Conservation (phyloP, 2,888 invertebrate species). For the Timandra comae region DNA sequence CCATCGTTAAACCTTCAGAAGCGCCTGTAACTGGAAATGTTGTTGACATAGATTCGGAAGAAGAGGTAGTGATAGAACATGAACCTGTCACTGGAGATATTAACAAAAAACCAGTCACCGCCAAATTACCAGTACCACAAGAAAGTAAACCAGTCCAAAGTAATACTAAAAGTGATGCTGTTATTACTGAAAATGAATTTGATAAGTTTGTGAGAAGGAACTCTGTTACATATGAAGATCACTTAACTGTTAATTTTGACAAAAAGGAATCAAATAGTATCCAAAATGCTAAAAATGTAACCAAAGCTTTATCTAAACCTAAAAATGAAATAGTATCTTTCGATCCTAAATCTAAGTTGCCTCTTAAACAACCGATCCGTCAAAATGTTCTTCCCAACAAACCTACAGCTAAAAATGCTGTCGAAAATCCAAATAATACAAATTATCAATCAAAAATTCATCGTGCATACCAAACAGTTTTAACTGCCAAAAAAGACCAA, state of each 20-base stretch:
- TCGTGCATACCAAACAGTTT: constrained; percentile 58
- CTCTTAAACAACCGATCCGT: constrained; percentile 35
- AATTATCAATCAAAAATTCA: constrained; percentile 60
- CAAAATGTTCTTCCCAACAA: constrained; percentile 32
- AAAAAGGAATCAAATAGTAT: constrained; percentile 49
- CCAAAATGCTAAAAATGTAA: constrained; percentile 37
- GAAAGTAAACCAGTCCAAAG: constrained; percentile 15
- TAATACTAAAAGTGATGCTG: constrained; percentile 40
- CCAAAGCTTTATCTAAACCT: constrained; percentile 40
- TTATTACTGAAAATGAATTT: constrained; percentile 69
- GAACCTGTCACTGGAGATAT: constrained; percentile 45
- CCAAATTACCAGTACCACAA: constrained; percentile 11
- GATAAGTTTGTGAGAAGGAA: constrained; percentile 67
- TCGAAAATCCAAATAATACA: constrained; percentile 43
- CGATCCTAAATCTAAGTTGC: constrained; percentile 43
- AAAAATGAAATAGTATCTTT: constrained; percentile 38
- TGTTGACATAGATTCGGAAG: constrained; percentile 38
- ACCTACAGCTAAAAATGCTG: constrained; percentile 23
- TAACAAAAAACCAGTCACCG: constrained; percentile 22
- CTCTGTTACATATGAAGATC: constrained; percentile 60
- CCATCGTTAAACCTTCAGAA: constrained; percentile 35
- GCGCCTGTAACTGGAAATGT: constrained; percentile 25
- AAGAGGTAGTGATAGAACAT: constrained; percentile 46
- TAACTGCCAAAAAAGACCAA: constrained; percentile 43
- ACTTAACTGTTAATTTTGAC: constrained; percentile 56